Conservation (phyloP, 2,888 invertebrate genomes). For the Troglohyphantes excavatus region DNA sequence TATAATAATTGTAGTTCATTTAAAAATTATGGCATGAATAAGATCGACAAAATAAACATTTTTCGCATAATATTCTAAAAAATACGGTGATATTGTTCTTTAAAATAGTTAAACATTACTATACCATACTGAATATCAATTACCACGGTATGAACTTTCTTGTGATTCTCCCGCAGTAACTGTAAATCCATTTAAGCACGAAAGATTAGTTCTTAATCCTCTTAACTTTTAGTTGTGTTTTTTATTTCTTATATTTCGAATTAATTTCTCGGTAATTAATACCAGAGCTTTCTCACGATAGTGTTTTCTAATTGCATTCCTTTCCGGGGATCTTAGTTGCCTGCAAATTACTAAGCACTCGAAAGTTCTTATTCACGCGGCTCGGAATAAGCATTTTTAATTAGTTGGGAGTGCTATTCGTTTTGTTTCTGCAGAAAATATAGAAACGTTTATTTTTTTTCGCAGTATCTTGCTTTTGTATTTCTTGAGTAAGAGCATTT, state of each 20-base stretch:
- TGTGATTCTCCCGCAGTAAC: neutral
- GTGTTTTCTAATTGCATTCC: neutral
- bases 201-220: conserved; percentile 1
- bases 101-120: too few species aligned
- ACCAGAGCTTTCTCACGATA: neutral
- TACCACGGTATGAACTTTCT: too few species aligned
- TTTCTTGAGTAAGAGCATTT: too few species aligned
- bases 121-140: too few species aligned
- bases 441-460: neutral
- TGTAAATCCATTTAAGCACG: neutral
- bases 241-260: neutral
- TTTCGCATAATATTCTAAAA: too few species aligned
- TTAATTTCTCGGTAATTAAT: neutral
- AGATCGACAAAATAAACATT: too few species aligned
- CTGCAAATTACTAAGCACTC: neutral
- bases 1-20: too few species aligned
- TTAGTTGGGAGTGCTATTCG: neutral
- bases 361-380: neutral
- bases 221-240: neutral
- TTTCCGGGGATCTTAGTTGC: neutral
- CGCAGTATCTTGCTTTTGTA: neutral
- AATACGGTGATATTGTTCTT: too few species aligned
- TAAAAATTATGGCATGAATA: too few species aligned
- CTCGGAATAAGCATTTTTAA: neutral
- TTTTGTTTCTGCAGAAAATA: neutral